These are phyloP conservation scores for Tromatobia lineatoria DNA, from an alignment of 2,888 invertebrate species.

Conservation along the genomic window DNA sequence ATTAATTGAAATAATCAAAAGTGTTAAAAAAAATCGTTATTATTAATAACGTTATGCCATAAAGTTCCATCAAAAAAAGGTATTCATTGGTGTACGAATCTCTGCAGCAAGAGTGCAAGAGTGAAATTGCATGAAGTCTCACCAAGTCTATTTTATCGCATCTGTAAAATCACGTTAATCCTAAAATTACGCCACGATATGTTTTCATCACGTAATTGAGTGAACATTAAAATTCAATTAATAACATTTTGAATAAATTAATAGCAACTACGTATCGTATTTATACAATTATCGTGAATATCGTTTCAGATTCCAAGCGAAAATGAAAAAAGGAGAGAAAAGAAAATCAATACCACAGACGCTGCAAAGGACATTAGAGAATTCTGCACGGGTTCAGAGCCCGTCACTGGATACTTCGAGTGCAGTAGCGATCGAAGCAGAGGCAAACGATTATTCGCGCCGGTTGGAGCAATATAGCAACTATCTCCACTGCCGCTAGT, in stretches of 20 bases:
- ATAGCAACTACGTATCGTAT: neutral
- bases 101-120: too few relatives aligned
- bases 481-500: constrained; percentile 14
- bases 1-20: too few relatives aligned
- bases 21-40: too few relatives aligned
- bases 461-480: neutral
- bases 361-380: constrained; percentile 10
- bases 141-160: too few relatives aligned
- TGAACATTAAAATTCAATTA: neutral
- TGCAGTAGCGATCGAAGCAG: constrained; percentile 8
- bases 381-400: neutral
- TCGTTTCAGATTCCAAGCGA: neutral
- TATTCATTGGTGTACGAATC: too few relatives aligned
- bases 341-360: constrained; percentile 1
- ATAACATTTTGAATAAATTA: neutral
- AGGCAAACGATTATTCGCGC: constrained; percentile 27
- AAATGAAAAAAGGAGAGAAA: neutral
- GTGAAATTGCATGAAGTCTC: too few relatives aligned
- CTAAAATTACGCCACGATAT: too few relatives aligned
- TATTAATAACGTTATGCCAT: too few relatives aligned
- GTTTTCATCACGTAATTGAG: too few relatives aligned
- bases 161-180: too few relatives aligned
- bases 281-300: neutral
- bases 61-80: too few relatives aligned
- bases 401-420: constrained; percentile 37